These are phyloP conservation scores for Crocidura indochinensis DNA, from an alignment of 2,797 vertebrate species.

Conservation along the genomic window DNA sequence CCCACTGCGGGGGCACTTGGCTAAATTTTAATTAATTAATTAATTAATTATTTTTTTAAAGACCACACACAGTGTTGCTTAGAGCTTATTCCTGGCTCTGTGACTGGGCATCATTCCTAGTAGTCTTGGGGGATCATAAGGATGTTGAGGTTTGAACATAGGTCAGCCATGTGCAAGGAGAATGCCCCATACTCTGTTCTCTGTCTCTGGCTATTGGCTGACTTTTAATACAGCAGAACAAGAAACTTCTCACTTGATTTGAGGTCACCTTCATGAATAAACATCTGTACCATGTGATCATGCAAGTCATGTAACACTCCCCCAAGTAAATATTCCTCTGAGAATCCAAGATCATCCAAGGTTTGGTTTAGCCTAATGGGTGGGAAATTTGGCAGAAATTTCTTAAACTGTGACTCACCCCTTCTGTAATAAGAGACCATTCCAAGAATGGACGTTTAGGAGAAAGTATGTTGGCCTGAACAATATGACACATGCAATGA, in stretches of 20 bases:
- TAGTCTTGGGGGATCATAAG: too few relatives aligned
- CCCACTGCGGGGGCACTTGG: constrained; percentile 70
- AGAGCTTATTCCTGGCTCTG: too few relatives aligned
- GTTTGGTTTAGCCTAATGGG: constrained; percentile 67
- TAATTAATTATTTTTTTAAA: too few relatives aligned
- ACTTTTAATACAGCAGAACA: constrained; percentile 65
- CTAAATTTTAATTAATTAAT: constrained; percentile 42
- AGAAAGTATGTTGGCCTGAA: constrained; percentile 75
- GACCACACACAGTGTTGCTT: too few relatives aligned
- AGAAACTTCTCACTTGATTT: constrained; percentile 71
- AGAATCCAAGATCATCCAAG: constrained; percentile 47
- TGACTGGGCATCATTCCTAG: too few relatives aligned
- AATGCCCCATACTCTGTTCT: too few relatives aligned
- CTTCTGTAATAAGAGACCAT: constrained; percentile 53
- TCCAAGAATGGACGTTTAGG: constrained; percentile 67
- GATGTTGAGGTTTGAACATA: too few relatives aligned
- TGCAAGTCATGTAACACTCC: constrained; percentile 57
- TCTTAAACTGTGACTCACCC: constrained; percentile 74
- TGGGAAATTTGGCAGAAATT: constrained; percentile 66
- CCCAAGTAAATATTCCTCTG: constrained; percentile 63
- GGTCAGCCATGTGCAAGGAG: too few relatives aligned
- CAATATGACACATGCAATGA: constrained; percentile 45
- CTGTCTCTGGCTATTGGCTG: constrained; percentile 39
- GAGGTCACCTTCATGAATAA: constrained; percentile 69
- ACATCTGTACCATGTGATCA: constrained; percentile 60